A percentile compares a stretch with the other conserved stretches of the same genome.
These are phyloP conservation scores for Actinia tenebrosa DNA, from an alignment of 64 coral and sea anemone species.

Conservation along the genomic window DNA sequence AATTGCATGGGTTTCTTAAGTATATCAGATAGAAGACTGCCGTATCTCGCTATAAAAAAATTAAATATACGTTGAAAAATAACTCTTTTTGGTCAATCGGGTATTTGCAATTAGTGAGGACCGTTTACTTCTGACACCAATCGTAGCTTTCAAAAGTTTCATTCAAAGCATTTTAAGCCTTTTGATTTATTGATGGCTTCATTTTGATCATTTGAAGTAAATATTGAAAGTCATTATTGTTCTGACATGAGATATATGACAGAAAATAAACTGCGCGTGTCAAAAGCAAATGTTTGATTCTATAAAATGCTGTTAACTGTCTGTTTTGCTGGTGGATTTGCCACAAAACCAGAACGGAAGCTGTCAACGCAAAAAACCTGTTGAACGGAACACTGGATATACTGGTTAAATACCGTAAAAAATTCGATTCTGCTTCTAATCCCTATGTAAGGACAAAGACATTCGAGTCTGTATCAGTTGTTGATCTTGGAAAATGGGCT, in stretches of 20 bases:
- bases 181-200: neutral
- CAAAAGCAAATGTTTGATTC: neutral
- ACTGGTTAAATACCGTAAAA: neutral
- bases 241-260: neutral
- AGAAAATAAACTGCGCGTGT: neutral
- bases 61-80: too few relatives aligned
- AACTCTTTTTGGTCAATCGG: too few relatives aligned
- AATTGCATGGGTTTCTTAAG: too few relatives aligned
- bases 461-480: too few relatives aligned
- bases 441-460: neutral
- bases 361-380: neutral
- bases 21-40: too few relatives aligned
- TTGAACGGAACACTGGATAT: neutral
- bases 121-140: neutral
- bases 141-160: neutral
- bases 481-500: too few relatives aligned
- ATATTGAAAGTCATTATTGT: neutral
- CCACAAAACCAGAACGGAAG: neutral
- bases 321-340: neutral
- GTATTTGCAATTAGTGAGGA: neutral
- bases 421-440: neutral
- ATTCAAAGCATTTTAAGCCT: neutral
- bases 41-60: too few relatives aligned
- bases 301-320: neutral
- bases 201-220: neutral